These are phyloP conservation scores for Acromyrmex charruanus DNA, from an alignment of 1,140 invertebrate species.

Conservation along the genomic window DNA sequence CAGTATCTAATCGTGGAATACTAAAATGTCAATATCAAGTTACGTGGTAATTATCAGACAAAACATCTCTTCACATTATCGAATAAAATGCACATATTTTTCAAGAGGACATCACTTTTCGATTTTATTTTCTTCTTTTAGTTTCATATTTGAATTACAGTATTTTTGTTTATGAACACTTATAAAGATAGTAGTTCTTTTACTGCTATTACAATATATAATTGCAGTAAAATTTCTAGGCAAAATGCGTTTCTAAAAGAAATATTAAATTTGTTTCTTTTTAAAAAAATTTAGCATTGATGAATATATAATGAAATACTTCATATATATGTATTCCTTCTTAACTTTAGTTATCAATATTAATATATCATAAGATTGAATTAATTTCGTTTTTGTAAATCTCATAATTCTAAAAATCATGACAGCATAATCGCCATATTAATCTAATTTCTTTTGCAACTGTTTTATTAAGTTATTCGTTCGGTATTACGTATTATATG, in stretches of 20 bases:
- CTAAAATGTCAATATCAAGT: slow-evolving; percentile 21
- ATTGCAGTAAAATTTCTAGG: not conserved
- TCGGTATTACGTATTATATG: not conserved
- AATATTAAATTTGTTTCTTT: not conserved
- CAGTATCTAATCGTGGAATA: slow-evolving; percentile 62
- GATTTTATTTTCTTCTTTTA: not conserved
- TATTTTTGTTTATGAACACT: not conserved
- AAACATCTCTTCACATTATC: not conserved
- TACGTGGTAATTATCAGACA: slow-evolving; percentile 35
- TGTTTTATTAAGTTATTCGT: not conserved
- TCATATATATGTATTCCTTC: too few species aligned
- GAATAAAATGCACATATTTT: not conserved
- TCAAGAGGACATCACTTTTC: not conserved
- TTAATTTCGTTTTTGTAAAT: not conserved
- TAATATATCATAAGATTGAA: too few species aligned
- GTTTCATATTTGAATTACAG: not conserved
- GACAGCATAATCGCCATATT: not conserved
- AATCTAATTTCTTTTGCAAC: not conserved
- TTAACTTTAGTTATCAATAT: not conserved
- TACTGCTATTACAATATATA: not conserved
- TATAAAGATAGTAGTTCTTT: not conserved
- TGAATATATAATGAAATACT: too few species aligned
- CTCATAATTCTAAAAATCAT: not conserved
- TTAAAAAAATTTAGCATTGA: too few species aligned
- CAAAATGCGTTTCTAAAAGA: not conserved